Base-by-base conservation (phyloP, 2,113 vertebrate genomes). In the Silurus asotus region DNA sequence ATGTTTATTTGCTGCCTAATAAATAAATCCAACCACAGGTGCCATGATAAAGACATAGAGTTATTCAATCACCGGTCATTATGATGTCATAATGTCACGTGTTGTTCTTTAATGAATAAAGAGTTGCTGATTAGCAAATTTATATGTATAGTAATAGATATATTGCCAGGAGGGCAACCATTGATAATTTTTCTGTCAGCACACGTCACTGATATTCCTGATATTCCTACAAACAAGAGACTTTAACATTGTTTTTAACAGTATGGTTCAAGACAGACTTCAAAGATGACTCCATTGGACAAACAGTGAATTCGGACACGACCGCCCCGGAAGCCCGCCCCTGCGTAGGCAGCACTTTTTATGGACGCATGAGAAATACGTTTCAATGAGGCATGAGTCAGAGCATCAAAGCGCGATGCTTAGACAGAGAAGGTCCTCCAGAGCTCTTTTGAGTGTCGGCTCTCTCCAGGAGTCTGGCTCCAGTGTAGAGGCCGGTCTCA, bases 401-500 rank as follows among this genome's bases (percentile, higher is more conserved):
- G 51, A 51, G 79, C 84, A 67, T 79, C 55, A 76, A 75, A 87
- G 80, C 53, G 59, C 23, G 67, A 82, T 75, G 79, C 76, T 58
- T 79, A 61, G 75, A 81, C 82, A 59, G 45, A 53, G 85, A n/a
- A 48, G 80, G 74, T 67, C 51, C 59, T 56, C 17, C 58, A 83
- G 70, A n/a, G 51, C 59, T 53, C 85, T 76, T 82, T 82, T 56
- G 70, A 82, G 72, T 45, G 80, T 49, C 8, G 59, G 23, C 59
- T 87, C 65, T 82, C 72, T 82, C 58, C 81, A 64, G 61, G 59
- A 56, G 69, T 83, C 51, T 82, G 86, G 61, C 74, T 89, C 70
- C 45, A 76, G 65, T 80, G 72, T 59, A 82, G 64, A 79, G 83
- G 64, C 80, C 58, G 69, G 65, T n/a, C 65, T 85, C 84, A 83